Percentiles rank a stretch among this genome's conserved stretches.
Conservation (phyloP, 2,888 invertebrate species). For the Sesia bembeciformis region DNA sequence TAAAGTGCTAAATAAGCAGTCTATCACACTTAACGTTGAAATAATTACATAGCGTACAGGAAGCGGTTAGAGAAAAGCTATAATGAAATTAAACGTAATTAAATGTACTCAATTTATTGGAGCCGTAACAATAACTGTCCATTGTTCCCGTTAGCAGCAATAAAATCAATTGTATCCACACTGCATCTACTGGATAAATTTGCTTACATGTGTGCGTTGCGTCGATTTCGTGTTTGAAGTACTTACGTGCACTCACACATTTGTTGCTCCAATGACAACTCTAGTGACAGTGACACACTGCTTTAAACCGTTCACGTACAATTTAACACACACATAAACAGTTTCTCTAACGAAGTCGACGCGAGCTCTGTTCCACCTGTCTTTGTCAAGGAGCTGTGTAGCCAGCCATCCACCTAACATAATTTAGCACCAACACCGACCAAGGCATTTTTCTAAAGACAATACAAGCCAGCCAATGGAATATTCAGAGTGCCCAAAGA, state of each 20-base stretch:
- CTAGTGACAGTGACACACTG: not conserved
- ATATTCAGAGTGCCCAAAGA: conserved; percentile 69
- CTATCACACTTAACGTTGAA: not conserved
- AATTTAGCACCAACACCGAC: conserved; percentile 57
- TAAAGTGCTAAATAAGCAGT: too few relatives aligned
- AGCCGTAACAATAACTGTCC: not conserved
- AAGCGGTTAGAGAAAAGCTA: not conserved
- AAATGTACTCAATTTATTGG: not conserved
- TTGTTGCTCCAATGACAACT: not conserved
- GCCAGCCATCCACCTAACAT: conserved; percentile 38
- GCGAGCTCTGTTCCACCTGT: conserved; percentile 15
- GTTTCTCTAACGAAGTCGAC: not conserved
- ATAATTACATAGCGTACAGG: not conserved
- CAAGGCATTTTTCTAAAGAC: conserved; percentile 68
- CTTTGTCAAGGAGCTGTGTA: conserved; percentile 32
- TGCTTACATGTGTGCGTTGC: not conserved
- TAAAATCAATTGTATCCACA: not conserved
- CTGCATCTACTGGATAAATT: not conserved
- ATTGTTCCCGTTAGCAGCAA: not conserved
- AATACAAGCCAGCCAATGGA: conserved; percentile 64
- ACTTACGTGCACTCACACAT: not conserved
- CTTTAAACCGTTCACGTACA: not conserved
- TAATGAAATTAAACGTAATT: not conserved
- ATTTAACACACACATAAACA: not conserved
- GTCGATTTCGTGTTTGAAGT: not conserved